These are phyloP conservation scores for Mola mola DNA, from an alignment of 2,113 vertebrate species.

Conservation along the genomic window DNA sequence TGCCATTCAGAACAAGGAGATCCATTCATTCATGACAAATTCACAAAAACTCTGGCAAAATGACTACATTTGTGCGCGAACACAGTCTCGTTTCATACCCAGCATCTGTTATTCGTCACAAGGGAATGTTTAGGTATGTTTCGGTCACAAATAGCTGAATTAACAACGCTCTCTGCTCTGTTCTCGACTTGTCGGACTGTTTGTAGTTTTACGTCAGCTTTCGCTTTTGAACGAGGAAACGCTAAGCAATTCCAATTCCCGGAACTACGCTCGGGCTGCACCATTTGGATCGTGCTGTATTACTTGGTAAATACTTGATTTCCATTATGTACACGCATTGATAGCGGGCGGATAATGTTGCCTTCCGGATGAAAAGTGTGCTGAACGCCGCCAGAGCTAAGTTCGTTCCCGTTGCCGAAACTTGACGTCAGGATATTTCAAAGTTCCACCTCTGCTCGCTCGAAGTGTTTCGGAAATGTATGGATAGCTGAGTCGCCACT, in stretches of 20 bases:
- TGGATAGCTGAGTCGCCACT: not conserved
- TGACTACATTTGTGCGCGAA: too few species aligned
- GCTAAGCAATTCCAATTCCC: slow-evolving; percentile 37
- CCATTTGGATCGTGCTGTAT: not conserved
- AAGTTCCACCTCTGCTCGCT: not conserved
- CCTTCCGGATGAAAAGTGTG: not conserved
- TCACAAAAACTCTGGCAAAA: too few species aligned
- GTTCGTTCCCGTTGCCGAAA: slow-evolving; percentile 10
- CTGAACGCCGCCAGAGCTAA: not conserved
- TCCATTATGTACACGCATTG: not conserved
- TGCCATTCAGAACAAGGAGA: too few species aligned
- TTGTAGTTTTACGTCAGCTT: slow-evolving; percentile 14
- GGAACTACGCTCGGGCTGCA: slow-evolving; percentile 46
- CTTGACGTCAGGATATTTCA: too few species aligned
- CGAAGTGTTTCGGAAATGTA: slow-evolving; percentile 4
- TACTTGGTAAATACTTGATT: not conserved
- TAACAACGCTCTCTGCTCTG: slow-evolving; percentile 10
- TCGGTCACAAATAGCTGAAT: too few species aligned
- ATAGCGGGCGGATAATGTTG: too few species aligned
- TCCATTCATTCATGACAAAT: too few species aligned
- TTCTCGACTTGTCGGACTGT: slow-evolving; percentile 4
- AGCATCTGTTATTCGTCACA: too few species aligned
- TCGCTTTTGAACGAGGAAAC: slow-evolving; percentile 11
- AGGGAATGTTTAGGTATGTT: too few species aligned
- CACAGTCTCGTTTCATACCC: too few species aligned